These are phyloP conservation scores for Arctopsyche grandis DNA, from an alignment of 1,140 invertebrate genomes.

Conservation along the genomic window DNA sequence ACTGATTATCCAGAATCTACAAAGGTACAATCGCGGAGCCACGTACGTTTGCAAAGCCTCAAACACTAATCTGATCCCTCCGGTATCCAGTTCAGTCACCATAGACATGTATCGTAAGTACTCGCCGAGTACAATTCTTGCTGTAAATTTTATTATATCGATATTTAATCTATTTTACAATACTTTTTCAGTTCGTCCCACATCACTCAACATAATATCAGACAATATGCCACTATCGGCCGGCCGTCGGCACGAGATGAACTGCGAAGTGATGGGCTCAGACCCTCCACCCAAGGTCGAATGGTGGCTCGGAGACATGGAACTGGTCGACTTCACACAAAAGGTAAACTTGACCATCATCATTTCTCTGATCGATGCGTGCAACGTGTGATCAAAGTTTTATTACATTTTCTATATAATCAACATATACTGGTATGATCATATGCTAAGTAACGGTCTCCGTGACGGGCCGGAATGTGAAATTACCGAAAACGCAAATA, in stretches of 20 bases:
- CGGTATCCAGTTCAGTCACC: constrained; percentile 37
- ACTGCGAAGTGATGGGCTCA: constrained; percentile 47
- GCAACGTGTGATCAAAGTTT: neutral
- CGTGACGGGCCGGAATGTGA: too few species aligned
- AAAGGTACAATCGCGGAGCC: constrained; percentile 43
- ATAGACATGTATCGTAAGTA: constrained; percentile 53
- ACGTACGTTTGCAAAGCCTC: constrained; percentile 43
- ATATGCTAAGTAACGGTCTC: too few species aligned
- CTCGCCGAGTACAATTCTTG: neutral
- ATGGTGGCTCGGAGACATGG: constrained; percentile 49
- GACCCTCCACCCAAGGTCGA: constrained; percentile 45
- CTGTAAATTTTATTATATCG: too few species aligned
- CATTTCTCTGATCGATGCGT: neutral
- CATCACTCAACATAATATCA: constrained; percentile 40
- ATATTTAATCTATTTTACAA: neutral
- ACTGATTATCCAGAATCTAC: constrained; percentile 39
- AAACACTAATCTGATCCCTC: constrained; percentile 39
- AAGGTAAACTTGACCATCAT: constrained; percentile 41
- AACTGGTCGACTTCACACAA: constrained; percentile 44
- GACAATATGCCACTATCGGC: constrained; percentile 46
- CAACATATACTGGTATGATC: neutral
- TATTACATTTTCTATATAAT: neutral
- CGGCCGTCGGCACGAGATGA: constrained; percentile 48
- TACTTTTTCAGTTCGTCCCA: constrained; percentile 47
- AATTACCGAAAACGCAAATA: too few species aligned